Percentiles rank a stretch among this genome's conserved stretches.
These are phyloP conservation scores for Cheirogaleus medius DNA, from an alignment of 2,113 vertebrate genomes.

Conservation along the genomic window DNA sequence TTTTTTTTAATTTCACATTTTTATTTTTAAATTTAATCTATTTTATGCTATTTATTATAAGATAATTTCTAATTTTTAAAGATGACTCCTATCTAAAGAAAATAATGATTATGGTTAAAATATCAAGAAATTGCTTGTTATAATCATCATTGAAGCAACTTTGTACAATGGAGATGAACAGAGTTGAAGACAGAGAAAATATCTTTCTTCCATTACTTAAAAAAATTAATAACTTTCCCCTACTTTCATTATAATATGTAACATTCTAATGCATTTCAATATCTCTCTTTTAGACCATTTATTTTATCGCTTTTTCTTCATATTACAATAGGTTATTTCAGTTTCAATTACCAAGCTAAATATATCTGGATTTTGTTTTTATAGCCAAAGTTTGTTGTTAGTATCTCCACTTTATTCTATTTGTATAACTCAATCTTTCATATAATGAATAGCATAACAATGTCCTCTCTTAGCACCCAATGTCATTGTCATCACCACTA, in stretches of 20 bases:
- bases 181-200: not conserved
- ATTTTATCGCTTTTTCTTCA: not conserved
- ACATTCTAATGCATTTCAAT: not conserved
- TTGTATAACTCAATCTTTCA: slow-evolving; percentile 38
- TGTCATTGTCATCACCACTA: slow-evolving; percentile 44
- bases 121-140: not conserved
- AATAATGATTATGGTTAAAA: not conserved
- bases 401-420: not conserved
- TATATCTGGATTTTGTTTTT: not conserved
- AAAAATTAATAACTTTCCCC: not conserved
- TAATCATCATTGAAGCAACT: not conserved
- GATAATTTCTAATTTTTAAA: not conserved
- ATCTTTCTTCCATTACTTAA: not conserved
- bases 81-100: not conserved
- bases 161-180: not conserved
- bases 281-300: not conserved
- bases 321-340: not conserved
- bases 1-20: not conserved
- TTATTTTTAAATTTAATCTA: not conserved
- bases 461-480: slow-evolving; percentile 28
- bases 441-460: slow-evolving; percentile 59
- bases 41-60: not conserved
- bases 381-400: not conserved
- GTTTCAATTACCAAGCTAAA: not conserved
- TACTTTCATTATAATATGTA: not conserved